Evolutionary conservation across 1,140 invertebrate genomes (phyloP).

Genomic region (Hetaerina americana): DNA sequence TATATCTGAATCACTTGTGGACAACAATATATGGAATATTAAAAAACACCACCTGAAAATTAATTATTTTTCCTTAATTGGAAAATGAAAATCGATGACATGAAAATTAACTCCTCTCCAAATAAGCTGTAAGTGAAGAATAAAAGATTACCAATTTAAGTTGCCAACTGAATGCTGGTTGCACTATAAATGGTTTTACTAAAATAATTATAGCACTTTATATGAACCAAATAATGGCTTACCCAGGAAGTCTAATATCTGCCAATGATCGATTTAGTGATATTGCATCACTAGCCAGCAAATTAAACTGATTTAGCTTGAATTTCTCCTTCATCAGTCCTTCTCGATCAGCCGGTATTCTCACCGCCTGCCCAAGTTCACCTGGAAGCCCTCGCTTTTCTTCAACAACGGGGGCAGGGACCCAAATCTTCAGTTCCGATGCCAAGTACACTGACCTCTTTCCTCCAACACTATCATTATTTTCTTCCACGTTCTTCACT

Average conservation of each 20-base stretch:
- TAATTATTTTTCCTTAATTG: too few relatives aligned
- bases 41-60: too few relatives aligned
- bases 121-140: too few relatives aligned
- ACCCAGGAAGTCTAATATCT: slow-evolving; percentile 87
- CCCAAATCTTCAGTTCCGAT: slow-evolving; percentile 53
- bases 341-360: slow-evolving; percentile 70
- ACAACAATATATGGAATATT: too few relatives aligned
- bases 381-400: slow-evolving; percentile 60
- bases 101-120: too few relatives aligned
- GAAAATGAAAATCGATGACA: too few relatives aligned
- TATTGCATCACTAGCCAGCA: slow-evolving; percentile 94
- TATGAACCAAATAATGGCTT: slow-evolving; percentile 25
- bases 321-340: slow-evolving; percentile 87
- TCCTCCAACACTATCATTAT: neutral
- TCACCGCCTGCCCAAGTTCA: slow-evolving; percentile 80
- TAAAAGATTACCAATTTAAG: too few relatives aligned
- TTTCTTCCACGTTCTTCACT: slow-evolving; percentile 7
- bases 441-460: slow-evolving; percentile 25
- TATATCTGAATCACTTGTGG: too few relatives aligned
- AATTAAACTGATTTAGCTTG: slow-evolving; percentile 96
- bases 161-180: too few relatives aligned
- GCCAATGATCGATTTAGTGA: slow-evolving; percentile 89
- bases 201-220: too few relatives aligned
- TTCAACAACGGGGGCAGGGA: slow-evolving; percentile 48
- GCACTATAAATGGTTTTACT: neutral